phyloP scores from a whole-genome alignment of 2,797 vertebrate genomes.

The Sphenodon punctatus region DNA sequence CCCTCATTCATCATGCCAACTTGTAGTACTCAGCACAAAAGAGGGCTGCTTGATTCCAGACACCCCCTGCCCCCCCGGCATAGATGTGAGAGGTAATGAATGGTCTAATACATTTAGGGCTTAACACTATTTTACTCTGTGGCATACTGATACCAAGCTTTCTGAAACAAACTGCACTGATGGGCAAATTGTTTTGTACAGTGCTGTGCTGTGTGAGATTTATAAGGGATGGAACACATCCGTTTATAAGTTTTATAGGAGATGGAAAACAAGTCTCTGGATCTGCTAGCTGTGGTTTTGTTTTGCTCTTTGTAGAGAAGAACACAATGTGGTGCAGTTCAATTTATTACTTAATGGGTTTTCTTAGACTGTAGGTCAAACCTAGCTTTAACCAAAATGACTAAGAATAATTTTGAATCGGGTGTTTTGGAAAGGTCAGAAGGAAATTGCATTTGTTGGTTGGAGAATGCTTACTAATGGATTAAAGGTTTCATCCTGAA shows the following conservation, averaged over 20 bases:
- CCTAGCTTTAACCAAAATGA: slow-evolving; percentile 16
- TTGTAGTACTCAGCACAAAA: neutral
- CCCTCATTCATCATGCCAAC: neutral
- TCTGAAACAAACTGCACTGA: slow-evolving; percentile 12
- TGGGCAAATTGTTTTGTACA: neutral
- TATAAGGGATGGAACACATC: no score
- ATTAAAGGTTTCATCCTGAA: slow-evolving; percentile 29
- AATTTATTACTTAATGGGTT: slow-evolving; percentile 7
- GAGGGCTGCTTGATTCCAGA: neutral
- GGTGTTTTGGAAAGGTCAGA: slow-evolving; percentile 37
- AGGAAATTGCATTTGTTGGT: slow-evolving; percentile 17
- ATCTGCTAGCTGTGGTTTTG: neutral
- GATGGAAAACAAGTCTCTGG: slow-evolving; percentile 3
- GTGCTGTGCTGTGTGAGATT: neutral
- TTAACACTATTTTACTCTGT: neutral
- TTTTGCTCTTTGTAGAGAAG: neutral
- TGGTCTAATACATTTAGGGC: neutral
- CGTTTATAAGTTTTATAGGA: no score
- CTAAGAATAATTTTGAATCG: slow-evolving; percentile 10
- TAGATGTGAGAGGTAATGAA: neutral
- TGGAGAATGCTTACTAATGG: slow-evolving; percentile 29
- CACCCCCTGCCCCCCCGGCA: neutral
- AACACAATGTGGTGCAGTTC: neutral
- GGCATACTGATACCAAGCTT: neutral
- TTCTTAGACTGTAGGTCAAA: slow-evolving; percentile 26